Evolutionary conservation across 2,113 vertebrate genomes (phyloP).

Genomic region (Xenopus laevis): DNA sequence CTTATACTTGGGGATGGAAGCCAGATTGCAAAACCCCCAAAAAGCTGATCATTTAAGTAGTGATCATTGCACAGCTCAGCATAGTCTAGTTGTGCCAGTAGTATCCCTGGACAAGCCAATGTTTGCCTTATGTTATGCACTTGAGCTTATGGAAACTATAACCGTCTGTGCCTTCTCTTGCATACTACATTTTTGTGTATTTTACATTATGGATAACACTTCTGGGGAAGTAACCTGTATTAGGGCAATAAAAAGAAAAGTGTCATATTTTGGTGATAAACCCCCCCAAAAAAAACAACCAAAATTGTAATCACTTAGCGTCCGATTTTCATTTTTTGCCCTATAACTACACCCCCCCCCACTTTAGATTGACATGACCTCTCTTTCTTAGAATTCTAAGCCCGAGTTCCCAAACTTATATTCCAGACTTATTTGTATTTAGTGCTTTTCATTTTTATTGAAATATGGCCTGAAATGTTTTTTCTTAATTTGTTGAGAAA

Average conservation of each 20-base stretch:
- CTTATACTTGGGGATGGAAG: too few relatives aligned
- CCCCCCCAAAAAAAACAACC: background rate
- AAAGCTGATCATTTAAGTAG: too few relatives aligned
- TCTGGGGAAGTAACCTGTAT: background rate
- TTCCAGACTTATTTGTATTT: constrained; percentile 75
- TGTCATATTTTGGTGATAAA: background rate
- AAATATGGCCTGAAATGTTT: constrained; percentile 70
- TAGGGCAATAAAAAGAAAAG: background rate
- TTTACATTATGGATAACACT: constrained; percentile 73
- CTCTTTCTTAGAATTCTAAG: constrained; percentile 73
- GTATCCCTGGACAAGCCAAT: background rate
- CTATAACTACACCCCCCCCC: too few relatives aligned
- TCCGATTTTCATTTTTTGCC: too few relatives aligned
- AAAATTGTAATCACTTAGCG: too few relatives aligned
- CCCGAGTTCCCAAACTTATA: constrained; percentile 63
- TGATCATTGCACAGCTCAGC: too few relatives aligned
- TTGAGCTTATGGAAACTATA: constrained; percentile 80
- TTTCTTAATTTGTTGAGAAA: constrained; percentile 55
- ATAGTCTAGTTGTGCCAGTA: too few relatives aligned
- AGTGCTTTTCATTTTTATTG: constrained; percentile 71
- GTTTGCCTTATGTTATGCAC: constrained; percentile 69
- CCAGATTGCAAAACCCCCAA: too few relatives aligned
- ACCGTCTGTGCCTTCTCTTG: constrained; percentile 92
- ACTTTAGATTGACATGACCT: constrained; percentile 70
- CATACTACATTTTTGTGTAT: constrained; percentile 72